Evolutionary conservation across 1,140 invertebrate species (phyloP).

Genomic region (Paralvinella palmiformis): DNA sequence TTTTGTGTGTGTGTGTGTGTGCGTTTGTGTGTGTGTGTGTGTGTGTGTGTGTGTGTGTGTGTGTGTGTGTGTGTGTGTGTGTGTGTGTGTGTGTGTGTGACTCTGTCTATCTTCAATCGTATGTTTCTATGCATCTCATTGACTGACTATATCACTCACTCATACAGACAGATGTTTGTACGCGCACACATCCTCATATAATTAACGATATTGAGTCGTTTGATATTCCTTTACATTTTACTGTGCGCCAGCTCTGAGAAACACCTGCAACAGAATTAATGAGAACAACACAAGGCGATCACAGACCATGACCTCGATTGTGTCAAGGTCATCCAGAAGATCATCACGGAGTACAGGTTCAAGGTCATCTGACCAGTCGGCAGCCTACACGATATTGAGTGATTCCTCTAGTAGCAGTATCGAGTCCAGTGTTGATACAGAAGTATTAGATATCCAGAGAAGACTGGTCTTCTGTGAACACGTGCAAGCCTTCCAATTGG

Average conservation of each 20-base stretch:
- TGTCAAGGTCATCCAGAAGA: neutral
- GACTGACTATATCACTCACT: too few species aligned
- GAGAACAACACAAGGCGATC: neutral
- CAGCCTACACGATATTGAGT: too few species aligned
- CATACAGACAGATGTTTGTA: too few species aligned
- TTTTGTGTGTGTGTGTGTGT: too few species aligned
- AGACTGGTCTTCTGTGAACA: neutral
- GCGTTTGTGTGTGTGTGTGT: too few species aligned
- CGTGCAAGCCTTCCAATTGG: neutral
- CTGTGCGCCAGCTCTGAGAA: neutral
- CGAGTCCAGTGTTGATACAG: neutral
- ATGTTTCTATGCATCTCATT: too few species aligned
- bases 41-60: too few species aligned
- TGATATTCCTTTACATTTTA: neutral
- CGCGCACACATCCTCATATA: too few species aligned
- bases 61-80: too few species aligned
- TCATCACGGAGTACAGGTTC: neutral
- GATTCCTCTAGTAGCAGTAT: neutral
- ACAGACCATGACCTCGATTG: neutral
- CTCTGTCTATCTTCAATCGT: too few species aligned
- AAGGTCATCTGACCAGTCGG: too few species aligned
- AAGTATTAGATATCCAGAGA: neutral
- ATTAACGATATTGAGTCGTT: neutral
- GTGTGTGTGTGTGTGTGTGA: too few species aligned
- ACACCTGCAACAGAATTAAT: neutral